phyloP scores from a whole-genome alignment of 2,888 invertebrate species.

The Eumerus sabulonum region DNA sequence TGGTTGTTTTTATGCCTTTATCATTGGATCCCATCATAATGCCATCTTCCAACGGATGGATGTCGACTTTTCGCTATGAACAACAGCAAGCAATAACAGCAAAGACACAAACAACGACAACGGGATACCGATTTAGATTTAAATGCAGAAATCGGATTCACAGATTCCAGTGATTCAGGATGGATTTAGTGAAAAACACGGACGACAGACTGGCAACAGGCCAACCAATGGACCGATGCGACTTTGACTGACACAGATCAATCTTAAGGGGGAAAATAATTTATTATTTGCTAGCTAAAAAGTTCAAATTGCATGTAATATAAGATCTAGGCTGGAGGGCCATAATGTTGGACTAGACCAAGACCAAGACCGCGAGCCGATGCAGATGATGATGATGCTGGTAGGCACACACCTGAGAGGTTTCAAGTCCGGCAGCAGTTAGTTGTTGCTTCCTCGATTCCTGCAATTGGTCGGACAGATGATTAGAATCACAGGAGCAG shows the following conservation, averaged over 20 bases:
- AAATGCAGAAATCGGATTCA: no score
- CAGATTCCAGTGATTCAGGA: no score
- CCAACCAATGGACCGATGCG: conserved; percentile 36
- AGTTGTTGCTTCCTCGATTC: neutral
- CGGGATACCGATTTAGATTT: conserved; percentile 23
- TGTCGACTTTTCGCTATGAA: no score
- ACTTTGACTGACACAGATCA: conserved; percentile 68
- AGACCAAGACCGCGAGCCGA: neutral
- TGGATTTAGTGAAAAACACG: no score
- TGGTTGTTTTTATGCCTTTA: conserved; percentile 53
- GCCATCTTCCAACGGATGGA: conserved; percentile 49
- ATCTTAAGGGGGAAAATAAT: conserved; percentile 54
- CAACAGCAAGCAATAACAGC: no score
- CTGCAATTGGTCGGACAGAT: conserved; percentile 37
- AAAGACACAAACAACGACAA: conserved; percentile 22
- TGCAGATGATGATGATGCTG: conserved; percentile 22
- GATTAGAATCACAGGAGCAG: conserved; percentile 38
- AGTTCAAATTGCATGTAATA: conserved; percentile 57
- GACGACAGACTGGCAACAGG: neutral
- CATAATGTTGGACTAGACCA: neutral
- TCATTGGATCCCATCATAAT: conserved; percentile 63
- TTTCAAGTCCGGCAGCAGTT: neutral
- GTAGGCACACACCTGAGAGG: conserved; percentile 36
- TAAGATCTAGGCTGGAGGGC: conserved; percentile 22
- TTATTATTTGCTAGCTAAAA: conserved; percentile 58